Conservation (phyloP, 2,888 invertebrate genomes). For the Sarcophaga rosellei region DNA sequence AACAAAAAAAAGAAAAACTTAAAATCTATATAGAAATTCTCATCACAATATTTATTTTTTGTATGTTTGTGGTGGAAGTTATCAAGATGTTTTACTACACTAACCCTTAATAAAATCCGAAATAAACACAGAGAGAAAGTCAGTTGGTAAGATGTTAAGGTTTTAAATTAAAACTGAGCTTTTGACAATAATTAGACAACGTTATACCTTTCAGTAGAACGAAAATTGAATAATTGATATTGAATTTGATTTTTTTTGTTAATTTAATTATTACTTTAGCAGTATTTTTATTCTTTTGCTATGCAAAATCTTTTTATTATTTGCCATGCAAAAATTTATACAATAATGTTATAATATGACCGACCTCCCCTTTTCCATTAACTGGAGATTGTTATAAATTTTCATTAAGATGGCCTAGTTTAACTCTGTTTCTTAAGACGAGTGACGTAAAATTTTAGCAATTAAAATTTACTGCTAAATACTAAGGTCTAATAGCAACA, state of each 20-base stretch:
- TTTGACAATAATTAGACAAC: slow-evolving; percentile 12
- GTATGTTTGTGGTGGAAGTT: slow-evolving; percentile 62
- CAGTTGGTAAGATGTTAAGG: slow-evolving; percentile 27
- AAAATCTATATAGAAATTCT: slow-evolving; percentile 31
- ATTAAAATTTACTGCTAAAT: too few relatives aligned
- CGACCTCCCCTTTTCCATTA: not conserved
- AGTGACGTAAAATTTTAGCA: too few relatives aligned
- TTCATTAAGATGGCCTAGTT: too few relatives aligned
- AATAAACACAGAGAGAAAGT: slow-evolving; percentile 41
- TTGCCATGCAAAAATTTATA: slow-evolving; percentile 26
- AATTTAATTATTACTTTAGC: not conserved
- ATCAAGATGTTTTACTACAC: slow-evolving; percentile 62
- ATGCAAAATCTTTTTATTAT: slow-evolving; percentile 8
- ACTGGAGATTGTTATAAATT: not conserved
- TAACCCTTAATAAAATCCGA: slow-evolving; percentile 12
- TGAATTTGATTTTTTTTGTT: not conserved
- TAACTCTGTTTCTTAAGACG: too few relatives aligned
- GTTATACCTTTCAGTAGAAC: slow-evolving; percentile 16
- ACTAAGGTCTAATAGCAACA: too few relatives aligned
- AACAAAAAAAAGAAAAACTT: too few relatives aligned
- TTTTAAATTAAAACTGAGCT: not conserved
- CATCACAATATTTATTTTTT: slow-evolving; percentile 7
- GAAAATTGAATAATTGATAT: not conserved
- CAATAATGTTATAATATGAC: not conserved
- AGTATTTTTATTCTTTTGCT: slow-evolving; percentile 15